Evolutionary conservation across 2,888 invertebrate genomes (phyloP).

Genomic region (Mayetiola destructor): DNA sequence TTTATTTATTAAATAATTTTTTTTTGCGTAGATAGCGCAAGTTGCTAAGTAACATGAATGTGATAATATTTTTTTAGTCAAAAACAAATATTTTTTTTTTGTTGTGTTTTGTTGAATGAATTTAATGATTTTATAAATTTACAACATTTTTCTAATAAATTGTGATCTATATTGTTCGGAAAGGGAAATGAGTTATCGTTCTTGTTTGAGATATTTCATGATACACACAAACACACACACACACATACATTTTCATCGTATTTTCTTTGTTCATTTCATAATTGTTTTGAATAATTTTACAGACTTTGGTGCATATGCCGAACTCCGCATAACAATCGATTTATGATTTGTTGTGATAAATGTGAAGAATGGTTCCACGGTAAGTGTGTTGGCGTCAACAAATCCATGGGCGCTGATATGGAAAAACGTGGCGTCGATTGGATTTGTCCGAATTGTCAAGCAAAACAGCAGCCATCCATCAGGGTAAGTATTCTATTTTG

Average conservation of each 20-base stretch:
- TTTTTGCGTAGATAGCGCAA: too few relatives aligned
- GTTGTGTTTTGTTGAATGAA: too few relatives aligned
- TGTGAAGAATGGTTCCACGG: slow-evolving; percentile 98
- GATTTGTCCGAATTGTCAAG: slow-evolving; percentile 73
- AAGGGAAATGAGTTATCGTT: too few relatives aligned
- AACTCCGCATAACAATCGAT: slow-evolving; percentile 87
- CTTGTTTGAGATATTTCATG: too few relatives aligned
- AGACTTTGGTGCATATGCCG: slow-evolving; percentile 90
- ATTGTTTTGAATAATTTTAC: slow-evolving; percentile 19
- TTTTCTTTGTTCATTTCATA: neutral
- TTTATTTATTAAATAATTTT: neutral
- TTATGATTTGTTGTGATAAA: slow-evolving; percentile 94
- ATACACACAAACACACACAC: neutral
- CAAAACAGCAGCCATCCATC: slow-evolving; percentile 32
- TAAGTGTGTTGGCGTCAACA: slow-evolving; percentile 87
- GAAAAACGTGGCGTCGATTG: slow-evolving; percentile 77
- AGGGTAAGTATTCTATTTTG: neutral
- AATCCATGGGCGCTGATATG: slow-evolving; percentile 83
- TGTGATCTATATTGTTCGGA: too few relatives aligned
- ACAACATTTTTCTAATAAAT: too few relatives aligned
- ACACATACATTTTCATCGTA: neutral
- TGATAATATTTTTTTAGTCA: too few relatives aligned
- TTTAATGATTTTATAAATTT: too few relatives aligned
- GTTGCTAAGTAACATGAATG: too few relatives aligned
- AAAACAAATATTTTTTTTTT: too few relatives aligned